A percentile compares a stretch with the other conserved stretches of the same genome.
Conservation (phyloP, 2,113 vertebrate genomes). For the Tychaedon coryphoeus region DNA sequence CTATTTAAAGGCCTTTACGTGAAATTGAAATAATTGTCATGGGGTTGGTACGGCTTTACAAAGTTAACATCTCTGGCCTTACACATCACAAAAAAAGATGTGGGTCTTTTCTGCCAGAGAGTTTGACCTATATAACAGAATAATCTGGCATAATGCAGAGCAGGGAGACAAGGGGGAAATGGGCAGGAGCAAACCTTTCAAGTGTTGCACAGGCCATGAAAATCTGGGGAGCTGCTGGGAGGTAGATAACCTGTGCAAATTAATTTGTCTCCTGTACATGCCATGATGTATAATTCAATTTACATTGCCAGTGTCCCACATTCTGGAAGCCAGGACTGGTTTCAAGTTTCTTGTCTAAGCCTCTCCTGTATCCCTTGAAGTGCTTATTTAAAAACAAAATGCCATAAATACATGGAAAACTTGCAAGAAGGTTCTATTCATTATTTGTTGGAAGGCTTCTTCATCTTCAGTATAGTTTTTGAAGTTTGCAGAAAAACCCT, state of each 20-base stretch:
- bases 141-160: background rate
- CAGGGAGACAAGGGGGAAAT: background rate
- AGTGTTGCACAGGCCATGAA: background rate
- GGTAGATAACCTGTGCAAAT: conserved; percentile 24
- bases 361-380: background rate
- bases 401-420: background rate
- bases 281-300: background rate
- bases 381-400: background rate
- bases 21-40: conserved; percentile 44
- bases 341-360: background rate
- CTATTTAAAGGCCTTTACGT: background rate
- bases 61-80: conserved; percentile 9
- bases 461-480: background rate
- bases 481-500: background rate
- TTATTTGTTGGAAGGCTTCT: background rate
- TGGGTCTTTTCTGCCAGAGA: background rate
- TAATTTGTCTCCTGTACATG: background rate
- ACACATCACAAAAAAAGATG: background rate
- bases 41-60: background rate
- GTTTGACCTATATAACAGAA: conserved; percentile 40
- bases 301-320: background rate
- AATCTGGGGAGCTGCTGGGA: conserved; percentile 5
- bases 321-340: background rate
- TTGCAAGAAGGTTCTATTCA: background rate
- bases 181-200: conserved; percentile 18